Conservation (phyloP, 1,140 invertebrate species). For the Sycophila sp. region DNA sequence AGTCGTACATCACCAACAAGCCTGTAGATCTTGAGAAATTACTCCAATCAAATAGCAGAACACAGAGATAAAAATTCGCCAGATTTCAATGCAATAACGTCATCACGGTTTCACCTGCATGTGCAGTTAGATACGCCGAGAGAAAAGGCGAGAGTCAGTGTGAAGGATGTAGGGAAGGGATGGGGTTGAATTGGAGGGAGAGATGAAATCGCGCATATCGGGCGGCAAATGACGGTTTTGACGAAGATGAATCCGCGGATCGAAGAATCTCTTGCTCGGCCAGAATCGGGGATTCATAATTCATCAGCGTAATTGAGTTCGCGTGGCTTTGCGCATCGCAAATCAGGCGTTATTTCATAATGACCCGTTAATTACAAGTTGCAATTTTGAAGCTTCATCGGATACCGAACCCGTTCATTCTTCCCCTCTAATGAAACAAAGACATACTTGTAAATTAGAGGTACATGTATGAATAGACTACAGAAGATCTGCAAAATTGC, state of each 20-base stretch:
- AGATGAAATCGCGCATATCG: background rate
- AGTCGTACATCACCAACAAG: too few relatives aligned
- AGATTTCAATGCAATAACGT: too few relatives aligned
- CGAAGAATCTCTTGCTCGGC: slow-evolving; percentile 26
- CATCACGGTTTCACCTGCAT: background rate
- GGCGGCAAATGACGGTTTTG: background rate
- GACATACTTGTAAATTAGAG: too few relatives aligned
- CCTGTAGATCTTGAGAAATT: too few relatives aligned
- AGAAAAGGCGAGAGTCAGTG: background rate
- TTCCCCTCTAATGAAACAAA: too few relatives aligned
- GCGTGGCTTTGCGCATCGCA: slow-evolving; percentile 2
- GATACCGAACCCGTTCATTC: too few relatives aligned
- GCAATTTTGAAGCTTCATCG: slow-evolving; percentile 37
- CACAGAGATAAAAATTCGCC: too few relatives aligned
- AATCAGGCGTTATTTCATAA: slow-evolving; percentile 42
- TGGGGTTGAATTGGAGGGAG: background rate
- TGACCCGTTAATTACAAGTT: slow-evolving; percentile 46
- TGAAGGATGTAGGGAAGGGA: too few relatives aligned
- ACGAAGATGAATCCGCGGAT: slow-evolving; percentile 49
- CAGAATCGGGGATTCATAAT: slow-evolving; percentile 41
- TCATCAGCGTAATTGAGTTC: slow-evolving; percentile 50
- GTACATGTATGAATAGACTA: too few relatives aligned
- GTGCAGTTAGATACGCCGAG: background rate
- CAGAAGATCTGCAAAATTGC: too few relatives aligned
- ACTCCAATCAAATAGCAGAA: too few relatives aligned